Conservation (phyloP, 2,888 invertebrate genomes). For the Harpalus rubripes region DNA sequence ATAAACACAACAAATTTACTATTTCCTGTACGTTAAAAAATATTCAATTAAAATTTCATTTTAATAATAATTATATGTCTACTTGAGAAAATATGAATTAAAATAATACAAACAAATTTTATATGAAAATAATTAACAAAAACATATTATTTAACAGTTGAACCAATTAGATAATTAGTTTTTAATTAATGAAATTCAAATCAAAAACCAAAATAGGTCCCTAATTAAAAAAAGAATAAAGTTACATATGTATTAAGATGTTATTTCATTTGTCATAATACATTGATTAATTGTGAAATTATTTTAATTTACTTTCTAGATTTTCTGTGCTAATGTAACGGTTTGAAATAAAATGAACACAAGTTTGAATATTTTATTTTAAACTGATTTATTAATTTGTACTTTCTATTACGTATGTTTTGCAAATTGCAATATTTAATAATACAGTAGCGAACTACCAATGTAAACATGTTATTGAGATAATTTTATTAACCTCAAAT, state of each 20-base stretch:
- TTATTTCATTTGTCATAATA: constrained; percentile 61
- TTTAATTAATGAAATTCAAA: constrained; percentile 45
- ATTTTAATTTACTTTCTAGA: constrained; percentile 61
- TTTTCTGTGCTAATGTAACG: constrained; percentile 44
- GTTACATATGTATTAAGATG: constrained; percentile 33
- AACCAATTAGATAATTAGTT: constrained; percentile 37
- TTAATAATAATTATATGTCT: constrained; percentile 35
- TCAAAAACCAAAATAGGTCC: constrained; percentile 8
- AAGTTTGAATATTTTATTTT: constrained; percentile 20
- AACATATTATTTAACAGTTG: constrained; percentile 48
- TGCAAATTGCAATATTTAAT: constrained; percentile 36
- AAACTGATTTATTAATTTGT: constrained; percentile 1
- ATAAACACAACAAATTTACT: constrained; percentile 34
- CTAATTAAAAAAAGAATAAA: constrained; percentile 26
- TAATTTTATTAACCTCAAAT: constrained; percentile 36
- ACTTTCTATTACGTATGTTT: constrained; percentile 32
- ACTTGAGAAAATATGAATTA: constrained; percentile 41
- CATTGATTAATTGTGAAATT: constrained; percentile 60
- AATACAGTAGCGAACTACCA: constrained; percentile 19
- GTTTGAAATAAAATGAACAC: constrained; percentile 42
- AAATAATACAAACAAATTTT: constrained; percentile 41
- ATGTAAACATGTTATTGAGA: constrained; percentile 2
- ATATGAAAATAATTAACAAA: constrained; percentile 21
- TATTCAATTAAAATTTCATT: constrained; percentile 36
- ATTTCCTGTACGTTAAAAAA: constrained; percentile 21